These are phyloP conservation scores for Crocuta crocuta DNA, from an alignment of 2,113 vertebrate genomes.

Conservation along the genomic window DNA sequence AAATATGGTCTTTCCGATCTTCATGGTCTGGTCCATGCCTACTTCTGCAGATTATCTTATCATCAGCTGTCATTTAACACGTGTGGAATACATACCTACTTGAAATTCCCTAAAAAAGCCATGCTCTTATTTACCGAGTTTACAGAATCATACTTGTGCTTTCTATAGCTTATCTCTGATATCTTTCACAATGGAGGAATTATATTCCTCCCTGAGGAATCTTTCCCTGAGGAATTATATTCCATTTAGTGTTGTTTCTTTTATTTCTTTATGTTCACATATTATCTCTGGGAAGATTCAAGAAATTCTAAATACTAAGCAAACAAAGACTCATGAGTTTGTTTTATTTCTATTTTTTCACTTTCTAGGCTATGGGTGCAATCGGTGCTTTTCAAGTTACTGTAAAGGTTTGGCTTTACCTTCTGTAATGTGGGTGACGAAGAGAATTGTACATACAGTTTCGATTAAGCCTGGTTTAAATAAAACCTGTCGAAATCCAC, in stretches of 20 bases:
- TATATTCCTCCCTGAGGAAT: background rate
- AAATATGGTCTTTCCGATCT: background rate
- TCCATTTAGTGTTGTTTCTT: background rate
- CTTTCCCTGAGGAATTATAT: background rate
- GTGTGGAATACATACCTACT: accelerated
- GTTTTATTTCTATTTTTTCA: background rate
- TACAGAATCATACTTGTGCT: background rate
- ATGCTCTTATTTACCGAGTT: background rate
- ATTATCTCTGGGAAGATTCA: background rate
- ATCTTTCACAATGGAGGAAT: background rate
- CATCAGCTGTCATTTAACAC: no score
- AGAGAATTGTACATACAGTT: background rate
- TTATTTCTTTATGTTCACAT: background rate
- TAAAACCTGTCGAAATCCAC: background rate
- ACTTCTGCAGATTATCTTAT: background rate
- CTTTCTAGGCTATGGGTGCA: accelerated
- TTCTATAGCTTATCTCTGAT: background rate
- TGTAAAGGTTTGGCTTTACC: background rate
- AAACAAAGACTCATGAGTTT: background rate
- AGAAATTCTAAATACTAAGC: background rate
- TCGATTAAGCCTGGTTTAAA: background rate
- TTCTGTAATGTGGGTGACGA: background rate
- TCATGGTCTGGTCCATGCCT: background rate
- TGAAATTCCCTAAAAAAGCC: background rate
- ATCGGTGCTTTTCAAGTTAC: background rate